Base-by-base conservation (phyloP, 2,113 vertebrate species). In the Bettongia penicillata region DNA sequence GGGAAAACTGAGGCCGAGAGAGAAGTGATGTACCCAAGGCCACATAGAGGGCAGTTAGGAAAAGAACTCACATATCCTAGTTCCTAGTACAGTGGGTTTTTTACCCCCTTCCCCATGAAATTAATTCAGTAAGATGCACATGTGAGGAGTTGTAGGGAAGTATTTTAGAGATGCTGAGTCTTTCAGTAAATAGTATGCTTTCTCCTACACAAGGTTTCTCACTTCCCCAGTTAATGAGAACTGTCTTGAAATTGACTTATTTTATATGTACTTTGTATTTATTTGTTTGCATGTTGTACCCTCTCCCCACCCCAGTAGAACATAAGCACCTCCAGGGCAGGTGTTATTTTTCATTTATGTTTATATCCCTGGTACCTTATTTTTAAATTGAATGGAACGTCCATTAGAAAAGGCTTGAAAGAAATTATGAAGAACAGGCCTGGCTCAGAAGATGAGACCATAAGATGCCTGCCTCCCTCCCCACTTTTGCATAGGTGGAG, bases 1-100 rank as follows among this genome's bases (percentile, higher is more conserved):
- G 93, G 95, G 91, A 91, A 93, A 53, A 61, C 48, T 31, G 89
- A 95, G 93, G 61, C 53, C 49, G 26, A 91, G 26, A 23, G 90
- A 68, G 16, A 24, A 52, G 92, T 43, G 31, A n/a, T 50, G 50
- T 55, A 16, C 23, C 9, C 47, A 31, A 92, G 52, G 9, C 51
- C 49, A 11, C 23, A 51, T 6, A 5, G 50, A 51, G 91, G 31
- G 55, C 47, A 37, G 23, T 43, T 55, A 57, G 49, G 90, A 43
- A 24, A 24, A 24, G 89, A 90, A 51, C 47, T 25, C 28, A 16
- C n/a, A 50, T 94, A 31, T 93, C 93, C 25, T 0, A 0, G 51
- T 19, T 25, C 47, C 28, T 37, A 91, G 43, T 31, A 23, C 37
- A 90, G 93, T 90, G 93, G 23, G 28, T 89, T 48, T 6, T 9